A percentile compares a stretch with the other conserved stretches of the same genome.
Conservation (phyloP, 1,140 invertebrate species). For the Penaeus indicus region DNA sequence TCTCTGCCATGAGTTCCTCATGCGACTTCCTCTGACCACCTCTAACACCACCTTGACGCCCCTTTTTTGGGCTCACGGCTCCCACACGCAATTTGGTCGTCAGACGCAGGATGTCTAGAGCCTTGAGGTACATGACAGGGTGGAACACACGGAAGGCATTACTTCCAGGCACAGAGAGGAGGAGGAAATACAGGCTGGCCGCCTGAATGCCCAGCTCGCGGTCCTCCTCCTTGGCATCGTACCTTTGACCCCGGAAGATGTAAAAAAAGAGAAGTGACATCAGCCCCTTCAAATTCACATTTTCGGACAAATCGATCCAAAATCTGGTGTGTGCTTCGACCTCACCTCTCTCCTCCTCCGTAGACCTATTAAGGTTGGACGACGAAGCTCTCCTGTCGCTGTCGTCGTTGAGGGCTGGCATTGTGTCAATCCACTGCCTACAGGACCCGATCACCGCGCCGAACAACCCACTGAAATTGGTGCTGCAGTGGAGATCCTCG, state of each 20-base stretch:
- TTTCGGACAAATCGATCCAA: constrained; percentile 74
- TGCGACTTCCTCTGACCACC: constrained; percentile 51
- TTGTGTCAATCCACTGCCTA: constrained; percentile 62
- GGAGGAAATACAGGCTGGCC: constrained; percentile 72
- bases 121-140: constrained; percentile 73
- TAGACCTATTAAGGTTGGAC: not conserved
- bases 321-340: constrained; percentile 69
- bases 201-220: constrained; percentile 71
- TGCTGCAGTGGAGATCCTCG: constrained; percentile 70
- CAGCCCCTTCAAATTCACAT: constrained; percentile 72
- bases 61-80: constrained; percentile 52
- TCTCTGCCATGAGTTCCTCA: constrained; percentile 58
- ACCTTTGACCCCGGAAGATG: constrained; percentile 72
- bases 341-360: constrained; percentile 12
- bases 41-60: constrained; percentile 43
- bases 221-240: constrained; percentile 69
- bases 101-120: constrained; percentile 73
- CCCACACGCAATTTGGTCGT: constrained; percentile 67
- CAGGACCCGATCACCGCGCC: constrained; percentile 66
- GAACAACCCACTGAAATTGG: constrained; percentile 69
- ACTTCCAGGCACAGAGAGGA: constrained; percentile 74
- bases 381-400: constrained; percentile 34
- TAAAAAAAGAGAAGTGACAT: constrained; percentile 74
- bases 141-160: constrained; percentile 76
- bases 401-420: constrained; percentile 59